Conservation (phyloP, 2,797 vertebrate species). For the Spinus pinus region DNA sequence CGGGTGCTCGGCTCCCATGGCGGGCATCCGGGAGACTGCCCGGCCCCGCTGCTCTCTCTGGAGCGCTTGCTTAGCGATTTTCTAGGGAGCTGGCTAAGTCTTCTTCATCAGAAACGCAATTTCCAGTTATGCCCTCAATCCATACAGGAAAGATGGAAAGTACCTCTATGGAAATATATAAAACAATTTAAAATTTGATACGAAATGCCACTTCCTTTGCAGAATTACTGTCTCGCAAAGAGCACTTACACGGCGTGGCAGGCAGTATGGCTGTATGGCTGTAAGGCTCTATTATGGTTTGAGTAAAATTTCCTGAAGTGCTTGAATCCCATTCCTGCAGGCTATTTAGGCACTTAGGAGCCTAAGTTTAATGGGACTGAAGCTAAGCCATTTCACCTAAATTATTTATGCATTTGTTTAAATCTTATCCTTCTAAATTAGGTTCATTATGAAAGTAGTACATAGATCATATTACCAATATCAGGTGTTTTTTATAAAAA, state of each 20-base stretch:
- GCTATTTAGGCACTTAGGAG: slow-evolving; percentile 28
- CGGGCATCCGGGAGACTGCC: not conserved
- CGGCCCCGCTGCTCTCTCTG: not conserved
- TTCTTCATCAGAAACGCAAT: not conserved
- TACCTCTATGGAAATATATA: not conserved
- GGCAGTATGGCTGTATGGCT: not conserved
- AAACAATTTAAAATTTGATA: not conserved
- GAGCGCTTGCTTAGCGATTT: not conserved
- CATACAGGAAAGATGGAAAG: not conserved
- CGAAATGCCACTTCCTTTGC: not conserved
- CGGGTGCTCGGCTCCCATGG: not conserved
- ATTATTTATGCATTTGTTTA: slow-evolving; percentile 10
- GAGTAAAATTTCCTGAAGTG: not conserved
- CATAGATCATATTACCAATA: not conserved
- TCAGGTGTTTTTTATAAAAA: not conserved
- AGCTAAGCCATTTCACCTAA: not conserved
- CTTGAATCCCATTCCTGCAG: slow-evolving; percentile 5
- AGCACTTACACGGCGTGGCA: not conserved
- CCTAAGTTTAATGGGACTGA: not conserved
- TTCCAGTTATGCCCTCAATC: not conserved
- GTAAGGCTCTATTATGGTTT: not conserved
- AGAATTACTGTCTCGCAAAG: not conserved
- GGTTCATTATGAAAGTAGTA: not conserved
- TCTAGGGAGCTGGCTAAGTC: not conserved
- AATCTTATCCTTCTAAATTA: not conserved